A percentile compares a stretch with the other conserved stretches of the same genome.
These are phyloP conservation scores for Puffinus mauretanicus DNA, from an alignment of 2,113 vertebrate genomes.

Conservation along the genomic window DNA sequence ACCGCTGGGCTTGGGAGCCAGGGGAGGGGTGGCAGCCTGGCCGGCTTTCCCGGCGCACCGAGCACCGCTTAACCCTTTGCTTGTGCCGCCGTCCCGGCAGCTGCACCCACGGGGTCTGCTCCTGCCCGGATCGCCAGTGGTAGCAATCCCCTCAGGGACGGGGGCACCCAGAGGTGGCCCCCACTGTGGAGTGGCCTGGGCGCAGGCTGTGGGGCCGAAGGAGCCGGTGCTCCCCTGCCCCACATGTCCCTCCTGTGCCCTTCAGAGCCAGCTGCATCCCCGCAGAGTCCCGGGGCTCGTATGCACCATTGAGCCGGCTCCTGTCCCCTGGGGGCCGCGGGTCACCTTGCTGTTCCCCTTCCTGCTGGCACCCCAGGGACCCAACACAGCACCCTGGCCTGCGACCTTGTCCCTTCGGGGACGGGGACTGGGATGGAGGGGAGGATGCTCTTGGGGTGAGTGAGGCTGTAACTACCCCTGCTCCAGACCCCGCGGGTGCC, in stretches of 20 bases:
- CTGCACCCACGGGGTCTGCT: neutral
- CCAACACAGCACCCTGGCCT: neutral
- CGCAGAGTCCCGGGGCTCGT: accelerated
- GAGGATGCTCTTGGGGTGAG: neutral
- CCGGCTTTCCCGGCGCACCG: neutral
- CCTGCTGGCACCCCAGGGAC: neutral
- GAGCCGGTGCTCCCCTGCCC: neutral
- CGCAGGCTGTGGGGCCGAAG: neutral
- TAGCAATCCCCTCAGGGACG: neutral
- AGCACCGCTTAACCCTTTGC: conserved; percentile 14
- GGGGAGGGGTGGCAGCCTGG: neutral
- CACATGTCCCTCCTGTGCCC: neutral
- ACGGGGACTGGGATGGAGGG: neutral
- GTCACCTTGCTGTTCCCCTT: neutral
- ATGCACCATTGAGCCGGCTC: accelerated
- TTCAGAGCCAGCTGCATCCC: neutral
- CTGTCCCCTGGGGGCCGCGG: neutral
- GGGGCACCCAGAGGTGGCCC: neutral
- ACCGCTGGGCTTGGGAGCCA: neutral
- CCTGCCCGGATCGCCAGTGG: accelerated
- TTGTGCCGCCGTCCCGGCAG: accelerated
- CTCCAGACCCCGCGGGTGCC: neutral
- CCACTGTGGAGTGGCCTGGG: neutral
- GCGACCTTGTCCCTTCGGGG: accelerated
- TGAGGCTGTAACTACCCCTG: neutral